A percentile compares a stretch with the other conserved stretches of the same genome.
Conservation (phyloP, 2,113 vertebrate species). For the Suricata suricatta region DNA sequence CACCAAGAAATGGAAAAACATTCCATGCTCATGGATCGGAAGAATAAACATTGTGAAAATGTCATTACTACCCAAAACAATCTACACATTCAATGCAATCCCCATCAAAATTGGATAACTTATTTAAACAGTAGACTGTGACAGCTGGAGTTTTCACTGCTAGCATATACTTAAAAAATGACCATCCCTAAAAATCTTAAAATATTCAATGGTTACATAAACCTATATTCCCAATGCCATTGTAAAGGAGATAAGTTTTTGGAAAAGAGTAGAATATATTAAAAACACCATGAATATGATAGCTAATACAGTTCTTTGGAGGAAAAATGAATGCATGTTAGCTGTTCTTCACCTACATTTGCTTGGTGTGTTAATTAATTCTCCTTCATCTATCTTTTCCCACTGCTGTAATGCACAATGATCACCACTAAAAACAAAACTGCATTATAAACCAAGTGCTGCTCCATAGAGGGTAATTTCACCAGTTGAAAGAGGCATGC, state of each 20-base stretch:
- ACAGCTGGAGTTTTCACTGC: constrained; percentile 53
- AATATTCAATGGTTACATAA: constrained; percentile 44
- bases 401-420: not conserved
- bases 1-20: too few species aligned
- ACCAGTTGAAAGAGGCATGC: constrained; percentile 40
- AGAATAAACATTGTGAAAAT: too few species aligned
- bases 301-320: not conserved
- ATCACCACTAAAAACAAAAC: constrained; percentile 1
- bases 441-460: not conserved
- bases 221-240: not conserved
- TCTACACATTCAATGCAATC: too few species aligned
- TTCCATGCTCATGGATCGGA: too few species aligned
- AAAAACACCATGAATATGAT: not conserved
- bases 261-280: not conserved
- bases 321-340: constrained; percentile 4
- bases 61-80: too few species aligned
- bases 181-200: constrained; percentile 72
- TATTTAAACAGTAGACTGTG: constrained; percentile 58
- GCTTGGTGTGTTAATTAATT: constrained; percentile 43
- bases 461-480: constrained; percentile 59
- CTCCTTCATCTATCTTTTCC: constrained; percentile 8
- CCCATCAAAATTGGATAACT: constrained; percentile 68
- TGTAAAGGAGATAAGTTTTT: constrained; percentile 24
- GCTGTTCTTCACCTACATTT: constrained; percentile 2
- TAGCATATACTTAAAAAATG: constrained; percentile 66